Conservation (phyloP, 2,797 vertebrate species). For the Iguana delicatissima region DNA sequence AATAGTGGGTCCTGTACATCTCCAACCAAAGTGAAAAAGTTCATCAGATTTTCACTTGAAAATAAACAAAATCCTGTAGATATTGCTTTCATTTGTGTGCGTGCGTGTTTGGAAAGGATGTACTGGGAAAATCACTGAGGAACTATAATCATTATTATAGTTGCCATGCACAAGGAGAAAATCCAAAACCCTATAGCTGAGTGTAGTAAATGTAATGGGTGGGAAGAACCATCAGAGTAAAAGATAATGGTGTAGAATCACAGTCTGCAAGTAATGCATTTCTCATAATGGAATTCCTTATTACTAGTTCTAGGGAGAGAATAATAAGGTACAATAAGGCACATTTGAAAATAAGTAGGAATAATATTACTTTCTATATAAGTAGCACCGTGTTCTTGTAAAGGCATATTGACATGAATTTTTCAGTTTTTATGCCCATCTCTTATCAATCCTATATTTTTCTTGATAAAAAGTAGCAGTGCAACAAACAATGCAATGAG, state of each 20-base stretch:
- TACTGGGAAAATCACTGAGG: not conserved
- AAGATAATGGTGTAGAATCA: not conserved
- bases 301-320: too few relatives aligned
- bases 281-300: too few relatives aligned
- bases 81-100: not conserved
- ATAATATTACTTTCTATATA: too few relatives aligned
- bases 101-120: not conserved
- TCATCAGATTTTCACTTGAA: not conserved
- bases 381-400: too few relatives aligned
- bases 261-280: too few relatives aligned
- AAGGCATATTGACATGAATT: too few relatives aligned
- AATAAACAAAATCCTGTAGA: not conserved
- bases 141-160: constrained; percentile 8
- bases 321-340: too few relatives aligned
- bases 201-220: constrained; percentile 3
- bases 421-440: too few relatives aligned
- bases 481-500: too few relatives aligned
- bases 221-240: not conserved
- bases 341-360: too few relatives aligned
- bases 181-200: not conserved
- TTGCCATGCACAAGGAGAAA: not conserved
- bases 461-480: too few relatives aligned
- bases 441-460: too few relatives aligned
- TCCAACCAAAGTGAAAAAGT: constrained; percentile 25
- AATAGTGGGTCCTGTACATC: not conserved